phyloP scores from a whole-genome alignment of 1,140 invertebrate genomes.

The Dendroctonus ponderosae region DNA sequence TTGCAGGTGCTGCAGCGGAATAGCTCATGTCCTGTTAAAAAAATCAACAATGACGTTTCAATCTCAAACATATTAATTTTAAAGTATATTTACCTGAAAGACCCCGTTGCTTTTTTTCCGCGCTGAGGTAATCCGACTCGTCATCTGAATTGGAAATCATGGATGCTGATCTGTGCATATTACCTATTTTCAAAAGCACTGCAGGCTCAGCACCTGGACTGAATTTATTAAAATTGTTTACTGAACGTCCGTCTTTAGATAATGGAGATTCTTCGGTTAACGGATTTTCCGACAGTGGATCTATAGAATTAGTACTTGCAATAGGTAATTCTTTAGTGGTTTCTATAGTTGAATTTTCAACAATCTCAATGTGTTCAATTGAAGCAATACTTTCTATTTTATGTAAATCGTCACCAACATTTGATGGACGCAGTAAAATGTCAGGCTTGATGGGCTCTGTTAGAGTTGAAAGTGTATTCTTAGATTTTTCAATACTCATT shows the following conservation, averaged over 20 bases:
- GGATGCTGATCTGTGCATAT: slow-evolving; percentile 13
- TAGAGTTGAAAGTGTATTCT: too few species aligned
- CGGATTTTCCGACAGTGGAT: slow-evolving; percentile 15
- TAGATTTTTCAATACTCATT: too few species aligned
- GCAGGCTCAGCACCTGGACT: too few species aligned
- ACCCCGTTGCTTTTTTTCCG: slow-evolving; percentile 19
- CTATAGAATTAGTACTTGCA: slow-evolving; percentile 8
- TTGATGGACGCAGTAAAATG: too few species aligned
- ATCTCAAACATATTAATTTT: neutral
- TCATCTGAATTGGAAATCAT: slow-evolving; percentile 23
- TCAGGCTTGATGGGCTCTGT: too few species aligned
- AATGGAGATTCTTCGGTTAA: neutral
- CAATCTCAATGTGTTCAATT: too few species aligned
- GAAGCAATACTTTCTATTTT: too few species aligned
- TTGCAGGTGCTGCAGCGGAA: slow-evolving; percentile 51
- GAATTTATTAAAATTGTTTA: too few species aligned
- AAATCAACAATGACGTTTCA: neutral
- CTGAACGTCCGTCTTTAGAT: too few species aligned
- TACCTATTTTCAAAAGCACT: slow-evolving; percentile 5
- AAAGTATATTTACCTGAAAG: slow-evolving; percentile 16
- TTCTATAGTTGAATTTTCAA: neutral
- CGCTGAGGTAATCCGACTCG: slow-evolving; percentile 9
- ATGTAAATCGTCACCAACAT: too few species aligned
- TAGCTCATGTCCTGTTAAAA: slow-evolving; percentile 37
- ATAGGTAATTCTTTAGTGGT: neutral